Conservation (phyloP, 2,888 invertebrate species). For the Xanthorhoe spadicearia region DNA sequence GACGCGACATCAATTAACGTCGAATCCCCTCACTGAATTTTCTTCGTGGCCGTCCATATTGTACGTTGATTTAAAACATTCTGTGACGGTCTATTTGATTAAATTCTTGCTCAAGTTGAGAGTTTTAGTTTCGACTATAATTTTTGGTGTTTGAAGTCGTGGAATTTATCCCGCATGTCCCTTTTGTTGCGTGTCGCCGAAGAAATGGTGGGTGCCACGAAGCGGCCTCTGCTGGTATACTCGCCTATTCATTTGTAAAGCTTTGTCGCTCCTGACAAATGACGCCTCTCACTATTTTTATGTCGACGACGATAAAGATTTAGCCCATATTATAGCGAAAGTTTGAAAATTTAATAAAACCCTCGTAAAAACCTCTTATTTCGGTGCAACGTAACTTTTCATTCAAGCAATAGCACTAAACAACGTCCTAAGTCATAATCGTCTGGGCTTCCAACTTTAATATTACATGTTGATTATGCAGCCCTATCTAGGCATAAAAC, state of each 20-base stretch:
- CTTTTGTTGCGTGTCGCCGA: slow-evolving; percentile 70
- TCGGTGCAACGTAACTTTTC: slow-evolving; percentile 40
- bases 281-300: slow-evolving; percentile 74
- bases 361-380: slow-evolving; percentile 32
- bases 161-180: slow-evolving; percentile 68
- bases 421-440: slow-evolving; percentile 38
- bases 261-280: slow-evolving; percentile 78
- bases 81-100: slow-evolving; percentile 36
- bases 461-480: slow-evolving; percentile 77
- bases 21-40: slow-evolving; percentile 76
- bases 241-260: slow-evolving; percentile 78
- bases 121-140: slow-evolving; percentile 34
- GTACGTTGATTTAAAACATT: slow-evolving; percentile 68
- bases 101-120: slow-evolving; percentile 18
- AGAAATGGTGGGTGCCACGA: slow-evolving; percentile 70
- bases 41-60: slow-evolving; percentile 72
- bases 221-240: slow-evolving; percentile 63
- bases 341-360: slow-evolving; percentile 38
- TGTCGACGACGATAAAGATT: slow-evolving; percentile 67
- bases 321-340: slow-evolving; percentile 30
- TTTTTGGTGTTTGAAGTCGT: slow-evolving; percentile 57
- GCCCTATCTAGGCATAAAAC: slow-evolving; percentile 76
- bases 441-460: slow-evolving; percentile 46
- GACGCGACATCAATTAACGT: slow-evolving; percentile 84
- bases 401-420: slow-evolving; percentile 38